Evolutionary conservation across 1,140 invertebrate species (phyloP).

Genomic region (Rhyzopertha dominica): DNA sequence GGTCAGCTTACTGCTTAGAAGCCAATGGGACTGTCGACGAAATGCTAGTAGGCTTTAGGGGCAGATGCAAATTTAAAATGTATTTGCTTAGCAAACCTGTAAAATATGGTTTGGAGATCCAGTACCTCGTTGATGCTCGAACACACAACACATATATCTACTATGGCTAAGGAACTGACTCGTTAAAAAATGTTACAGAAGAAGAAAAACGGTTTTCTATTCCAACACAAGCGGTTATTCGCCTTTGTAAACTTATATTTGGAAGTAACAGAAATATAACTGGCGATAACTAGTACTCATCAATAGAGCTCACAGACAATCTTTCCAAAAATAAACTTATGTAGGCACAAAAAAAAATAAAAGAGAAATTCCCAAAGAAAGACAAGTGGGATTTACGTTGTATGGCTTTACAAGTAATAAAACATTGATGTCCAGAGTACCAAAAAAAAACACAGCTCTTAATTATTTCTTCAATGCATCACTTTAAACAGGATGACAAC

Average conservation of each 20-base stretch:
- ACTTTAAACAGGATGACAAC: slow-evolving; percentile 13
- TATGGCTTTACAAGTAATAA: slow-evolving; percentile 10
- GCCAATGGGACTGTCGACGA: slow-evolving; percentile 17
- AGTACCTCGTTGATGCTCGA: slow-evolving; percentile 19
- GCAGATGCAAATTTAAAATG: slow-evolving; percentile 18
- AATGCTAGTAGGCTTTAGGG: slow-evolving; percentile 22
- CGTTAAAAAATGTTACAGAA: slow-evolving; percentile 6
- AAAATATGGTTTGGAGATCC: slow-evolving; percentile 25
- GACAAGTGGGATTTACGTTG: slow-evolving; percentile 8
- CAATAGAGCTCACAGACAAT: slow-evolving; percentile 5
- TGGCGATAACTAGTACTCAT: slow-evolving; percentile 16
- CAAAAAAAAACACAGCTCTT: slow-evolving; percentile 12
- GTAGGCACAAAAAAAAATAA: slow-evolving; percentile 22
- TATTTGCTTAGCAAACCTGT: slow-evolving; percentile 24
- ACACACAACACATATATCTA: slow-evolving; percentile 22
- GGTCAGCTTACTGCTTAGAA: slow-evolving; percentile 9
- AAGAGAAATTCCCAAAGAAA: slow-evolving; percentile 9
- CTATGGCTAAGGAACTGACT: slow-evolving; percentile 16
- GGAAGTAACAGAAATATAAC: slow-evolving; percentile 16
- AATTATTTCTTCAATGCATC: slow-evolving; percentile 19
- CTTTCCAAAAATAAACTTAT: slow-evolving; percentile 12
- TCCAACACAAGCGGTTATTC: slow-evolving; percentile 8
- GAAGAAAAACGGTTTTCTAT: neutral
- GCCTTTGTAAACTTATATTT: slow-evolving; percentile 18
- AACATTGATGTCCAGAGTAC: slow-evolving; percentile 8